phyloP scores from a whole-genome alignment of 2,888 invertebrate species.

The Meloe dianella region DNA sequence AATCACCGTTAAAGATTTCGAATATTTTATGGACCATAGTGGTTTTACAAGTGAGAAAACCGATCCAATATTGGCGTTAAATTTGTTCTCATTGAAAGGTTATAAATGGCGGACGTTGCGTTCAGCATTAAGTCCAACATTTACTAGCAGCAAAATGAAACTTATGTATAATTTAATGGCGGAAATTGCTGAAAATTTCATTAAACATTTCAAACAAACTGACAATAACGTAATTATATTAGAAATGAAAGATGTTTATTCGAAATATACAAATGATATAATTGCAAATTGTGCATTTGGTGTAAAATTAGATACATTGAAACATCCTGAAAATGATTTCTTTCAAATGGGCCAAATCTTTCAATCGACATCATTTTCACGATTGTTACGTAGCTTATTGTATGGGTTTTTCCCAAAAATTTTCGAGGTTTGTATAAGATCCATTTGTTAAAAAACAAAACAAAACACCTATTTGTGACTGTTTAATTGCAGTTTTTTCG shows the following conservation, averaged over 20 bases:
- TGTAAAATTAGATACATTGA: too few relatives aligned
- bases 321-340: too few relatives aligned
- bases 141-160: constrained; percentile 66
- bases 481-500: constrained; percentile 23
- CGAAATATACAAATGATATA: constrained; percentile 51
- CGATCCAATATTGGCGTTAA: constrained; percentile 42
- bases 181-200: constrained; percentile 49
- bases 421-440: constrained; percentile 27
- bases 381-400: constrained; percentile 21
- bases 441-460: too few relatives aligned
- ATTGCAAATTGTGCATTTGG: constrained; percentile 42
- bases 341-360: constrained; percentile 47
- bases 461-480: neutral
- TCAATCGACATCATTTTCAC: constrained; percentile 9
- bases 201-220: constrained; percentile 37
- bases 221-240: constrained; percentile 38
- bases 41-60: constrained; percentile 42
- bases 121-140: constrained; percentile 62
- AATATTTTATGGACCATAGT: constrained; percentile 54
- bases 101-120: constrained; percentile 57
- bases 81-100: constrained; percentile 42
- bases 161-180: constrained; percentile 62
- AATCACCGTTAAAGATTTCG: constrained; percentile 55
- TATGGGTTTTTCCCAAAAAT: constrained; percentile 33
- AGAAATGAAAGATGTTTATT: constrained; percentile 51